A percentile compares a stretch with the other conserved stretches of the same genome.
Evolutionary conservation across 2,888 invertebrate species (phyloP).

Genomic region (Cosmorhoe ocellata): DNA sequence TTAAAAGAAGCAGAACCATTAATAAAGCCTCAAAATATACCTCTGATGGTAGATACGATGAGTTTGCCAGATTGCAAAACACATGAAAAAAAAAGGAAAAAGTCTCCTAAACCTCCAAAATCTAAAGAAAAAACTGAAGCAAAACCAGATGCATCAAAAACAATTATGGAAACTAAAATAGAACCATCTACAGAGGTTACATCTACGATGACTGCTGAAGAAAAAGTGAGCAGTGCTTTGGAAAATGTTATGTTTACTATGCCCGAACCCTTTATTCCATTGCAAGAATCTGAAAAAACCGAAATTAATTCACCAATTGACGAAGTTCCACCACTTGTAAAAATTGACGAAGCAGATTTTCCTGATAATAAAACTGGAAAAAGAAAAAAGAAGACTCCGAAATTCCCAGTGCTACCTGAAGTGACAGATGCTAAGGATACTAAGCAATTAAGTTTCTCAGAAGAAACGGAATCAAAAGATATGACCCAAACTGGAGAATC

Average conservation of each 20-base stretch:
- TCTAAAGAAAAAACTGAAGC: slow-evolving; percentile 23
- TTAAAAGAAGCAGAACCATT: slow-evolving; percentile 1
- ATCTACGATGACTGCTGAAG: not conserved
- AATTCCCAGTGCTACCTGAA: slow-evolving; percentile 23
- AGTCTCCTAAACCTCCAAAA: slow-evolving; percentile 39
- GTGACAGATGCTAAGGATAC: slow-evolving; percentile 12
- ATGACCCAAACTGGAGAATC: slow-evolving; percentile 9
- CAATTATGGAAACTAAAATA: not conserved
- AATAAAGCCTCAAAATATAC: not conserved
- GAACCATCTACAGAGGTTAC: slow-evolving; percentile 2
- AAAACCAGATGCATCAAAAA: not conserved
- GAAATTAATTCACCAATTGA: slow-evolving; percentile 9
- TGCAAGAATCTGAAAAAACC: slow-evolving; percentile 16
- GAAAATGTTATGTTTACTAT: slow-evolving; percentile 10
- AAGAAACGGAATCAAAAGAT: slow-evolving; percentile 7
- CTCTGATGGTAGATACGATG: slow-evolving; percentile 6
- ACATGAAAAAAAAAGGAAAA: slow-evolving; percentile 45
- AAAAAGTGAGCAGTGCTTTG: not conserved
- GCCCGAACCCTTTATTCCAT: slow-evolving; percentile 2
- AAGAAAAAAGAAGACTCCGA: slow-evolving; percentile 49
- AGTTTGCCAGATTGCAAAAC: slow-evolving; percentile 29
- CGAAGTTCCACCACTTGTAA: slow-evolving; percentile 16
- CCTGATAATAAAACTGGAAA: slow-evolving; percentile 40
- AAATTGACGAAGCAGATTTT: slow-evolving; percentile 33
- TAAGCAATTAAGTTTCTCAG: slow-evolving; percentile 4